phyloP scores from a whole-genome alignment of 1,140 invertebrate genomes.

The Lanistes nyassanus region DNA sequence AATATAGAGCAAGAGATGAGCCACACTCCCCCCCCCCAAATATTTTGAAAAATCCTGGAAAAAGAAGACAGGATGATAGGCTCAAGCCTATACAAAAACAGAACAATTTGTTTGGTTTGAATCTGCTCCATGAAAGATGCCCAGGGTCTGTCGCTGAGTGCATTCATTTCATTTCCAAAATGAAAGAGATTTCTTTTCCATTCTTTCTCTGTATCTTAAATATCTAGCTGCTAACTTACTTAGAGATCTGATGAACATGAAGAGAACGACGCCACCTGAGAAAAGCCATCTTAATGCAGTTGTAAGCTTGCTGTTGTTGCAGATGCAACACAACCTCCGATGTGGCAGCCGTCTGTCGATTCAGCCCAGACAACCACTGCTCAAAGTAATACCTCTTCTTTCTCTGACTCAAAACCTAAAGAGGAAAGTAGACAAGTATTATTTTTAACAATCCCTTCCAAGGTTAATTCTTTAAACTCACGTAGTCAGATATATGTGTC shows the following conservation, averaged over 20 bases:
- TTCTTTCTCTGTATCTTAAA: too few relatives aligned
- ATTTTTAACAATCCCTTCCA: too few relatives aligned
- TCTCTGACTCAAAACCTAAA: conserved; percentile 5
- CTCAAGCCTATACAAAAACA: neutral
- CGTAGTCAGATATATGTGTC: too few relatives aligned
- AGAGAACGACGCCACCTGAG: conserved; percentile 13
- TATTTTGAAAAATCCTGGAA: too few relatives aligned
- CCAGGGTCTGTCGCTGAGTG: neutral
- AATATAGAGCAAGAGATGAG: too few relatives aligned
- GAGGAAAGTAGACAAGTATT: too few relatives aligned
- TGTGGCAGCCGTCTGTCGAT: neutral
- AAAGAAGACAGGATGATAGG: too few relatives aligned
- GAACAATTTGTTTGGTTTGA: too few relatives aligned
- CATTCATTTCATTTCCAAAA: too few relatives aligned
- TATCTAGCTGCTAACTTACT: neutral
- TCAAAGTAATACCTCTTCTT: conserved; percentile 11
- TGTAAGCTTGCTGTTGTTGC: conserved; percentile 10
- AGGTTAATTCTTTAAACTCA: too few relatives aligned
- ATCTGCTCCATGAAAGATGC: neutral
- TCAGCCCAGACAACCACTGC: conserved; percentile 15
- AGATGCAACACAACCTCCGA: neutral
- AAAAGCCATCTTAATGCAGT: conserved; percentile 7
- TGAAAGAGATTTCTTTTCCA: too few relatives aligned
- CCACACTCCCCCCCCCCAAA: too few relatives aligned
- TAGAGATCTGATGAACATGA: conserved; percentile 15